These are phyloP conservation scores for Eulemur macaco DNA, from an alignment of 2,113 vertebrate species.

Conservation along the genomic window DNA sequence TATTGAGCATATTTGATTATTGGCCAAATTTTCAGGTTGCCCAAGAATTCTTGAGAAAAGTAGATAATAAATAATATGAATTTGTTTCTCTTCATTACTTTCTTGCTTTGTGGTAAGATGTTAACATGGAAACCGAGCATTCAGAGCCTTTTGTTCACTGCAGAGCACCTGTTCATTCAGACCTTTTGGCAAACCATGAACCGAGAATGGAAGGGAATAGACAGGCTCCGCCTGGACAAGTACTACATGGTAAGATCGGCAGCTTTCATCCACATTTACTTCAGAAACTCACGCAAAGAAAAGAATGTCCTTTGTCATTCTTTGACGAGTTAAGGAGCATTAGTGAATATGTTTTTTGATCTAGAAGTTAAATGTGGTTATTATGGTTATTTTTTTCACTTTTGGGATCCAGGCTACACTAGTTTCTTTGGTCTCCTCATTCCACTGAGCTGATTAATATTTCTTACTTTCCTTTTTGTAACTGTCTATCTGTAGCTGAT, in stretches of 20 bases:
- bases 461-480: neutral
- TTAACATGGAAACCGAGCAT: accelerated
- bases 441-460: neutral
- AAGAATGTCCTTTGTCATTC: neutral
- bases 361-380: neutral
- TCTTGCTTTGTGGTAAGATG: accelerated
- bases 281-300: neutral
- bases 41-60: neutral
- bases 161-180: constrained; percentile 90
- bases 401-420: neutral
- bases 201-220: constrained; percentile 93
- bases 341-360: neutral
- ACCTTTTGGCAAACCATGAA: constrained; percentile 93
- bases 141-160: constrained; percentile 39
- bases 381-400: neutral
- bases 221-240: constrained; percentile 91
- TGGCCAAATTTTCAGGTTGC: neutral
- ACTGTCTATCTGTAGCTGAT: constrained; percentile 85
- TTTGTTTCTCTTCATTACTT: neutral
- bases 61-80: neutral
- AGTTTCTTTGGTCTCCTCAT: accelerated
- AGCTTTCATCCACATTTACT: neutral
- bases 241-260: constrained; percentile 87
- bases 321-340: neutral
- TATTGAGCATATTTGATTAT: neutral